A percentile compares a stretch with the other conserved stretches of the same genome.
phyloP scores from a whole-genome alignment of 2,888 invertebrate genomes.

The Lumbricus terrestris region DNA sequence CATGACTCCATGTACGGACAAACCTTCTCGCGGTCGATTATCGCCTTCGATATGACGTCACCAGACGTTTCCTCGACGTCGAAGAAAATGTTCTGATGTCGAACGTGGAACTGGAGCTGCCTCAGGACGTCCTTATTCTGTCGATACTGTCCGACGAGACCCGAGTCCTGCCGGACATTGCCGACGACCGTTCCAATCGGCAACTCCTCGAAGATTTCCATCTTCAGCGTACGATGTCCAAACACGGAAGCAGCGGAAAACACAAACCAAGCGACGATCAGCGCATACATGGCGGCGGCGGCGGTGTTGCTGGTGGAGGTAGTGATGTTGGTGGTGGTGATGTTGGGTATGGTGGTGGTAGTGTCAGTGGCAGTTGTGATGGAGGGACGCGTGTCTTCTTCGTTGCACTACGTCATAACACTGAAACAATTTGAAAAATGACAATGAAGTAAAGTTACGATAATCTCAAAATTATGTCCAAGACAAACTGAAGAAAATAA shows the following conservation, averaged over 20 bases:
- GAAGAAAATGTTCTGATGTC: neutral
- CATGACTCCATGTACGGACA: neutral
- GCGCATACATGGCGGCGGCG: neutral
- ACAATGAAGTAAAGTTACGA: no score
- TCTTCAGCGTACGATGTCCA: neutral
- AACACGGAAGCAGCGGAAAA: neutral
- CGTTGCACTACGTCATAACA: no score
- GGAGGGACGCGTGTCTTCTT: no score
- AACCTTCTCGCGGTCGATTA: conserved; percentile 75
- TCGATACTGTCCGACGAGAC: neutral
- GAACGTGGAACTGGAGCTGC: neutral
- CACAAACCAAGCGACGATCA: neutral
- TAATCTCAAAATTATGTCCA: no score
- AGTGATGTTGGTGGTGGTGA: neutral
- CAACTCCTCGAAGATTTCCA: neutral
- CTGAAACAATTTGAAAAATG: no score
- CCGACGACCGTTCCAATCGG: neutral
- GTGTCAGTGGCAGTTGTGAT: neutral
- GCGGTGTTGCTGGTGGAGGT: neutral
- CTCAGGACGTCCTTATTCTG: neutral
- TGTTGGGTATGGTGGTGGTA: neutral
- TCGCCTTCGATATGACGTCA: conserved; percentile 73
- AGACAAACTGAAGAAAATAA: no score
- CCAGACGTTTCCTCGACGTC: conserved; percentile 76
- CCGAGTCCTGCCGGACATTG: neutral